Evolutionary conservation across 2,113 vertebrate species (phyloP).

Genomic region (Pterophyllum scalare): DNA sequence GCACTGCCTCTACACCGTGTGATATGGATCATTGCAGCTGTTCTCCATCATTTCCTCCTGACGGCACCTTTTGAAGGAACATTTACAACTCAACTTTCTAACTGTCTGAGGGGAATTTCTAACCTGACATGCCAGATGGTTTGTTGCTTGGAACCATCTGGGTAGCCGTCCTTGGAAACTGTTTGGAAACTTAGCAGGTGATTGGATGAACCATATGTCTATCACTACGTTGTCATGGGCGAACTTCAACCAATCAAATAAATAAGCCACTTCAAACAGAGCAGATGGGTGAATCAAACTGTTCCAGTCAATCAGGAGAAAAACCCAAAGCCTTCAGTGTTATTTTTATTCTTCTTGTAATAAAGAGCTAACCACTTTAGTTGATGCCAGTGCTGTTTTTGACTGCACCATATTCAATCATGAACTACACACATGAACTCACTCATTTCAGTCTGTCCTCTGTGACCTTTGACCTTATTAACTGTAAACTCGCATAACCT

Average conservation of each 20-base stretch:
- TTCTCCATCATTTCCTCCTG: conserved; percentile 3
- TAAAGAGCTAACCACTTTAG: neutral
- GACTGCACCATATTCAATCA: neutral
- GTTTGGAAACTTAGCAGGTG: conserved; percentile 1
- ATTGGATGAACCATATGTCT: conserved; percentile 17
- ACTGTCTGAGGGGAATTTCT: neutral
- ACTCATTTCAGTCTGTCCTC: neutral
- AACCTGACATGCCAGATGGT: conserved; percentile 10
- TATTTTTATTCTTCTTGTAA: neutral
- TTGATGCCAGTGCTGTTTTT: too few relatives aligned
- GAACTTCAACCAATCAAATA: conserved; percentile 5
- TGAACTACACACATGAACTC: neutral
- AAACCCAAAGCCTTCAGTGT: neutral
- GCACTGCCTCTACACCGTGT: neutral
- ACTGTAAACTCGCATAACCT: neutral
- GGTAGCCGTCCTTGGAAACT: conserved; percentile 3
- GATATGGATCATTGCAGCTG: neutral
- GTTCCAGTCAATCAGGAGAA: neutral
- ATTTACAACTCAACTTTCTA: conserved; percentile 14
- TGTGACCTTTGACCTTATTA: neutral
- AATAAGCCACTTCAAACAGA: neutral
- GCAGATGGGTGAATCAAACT: neutral
- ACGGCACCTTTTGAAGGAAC: conserved; percentile 1
- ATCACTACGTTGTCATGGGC: neutral
- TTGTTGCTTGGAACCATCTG: conserved; percentile 9